Evolutionary conservation across 1,140 invertebrate genomes (phyloP), one percentile per base, ranked within the genome.

Genomic region (Dysdera silvatica): DNA sequence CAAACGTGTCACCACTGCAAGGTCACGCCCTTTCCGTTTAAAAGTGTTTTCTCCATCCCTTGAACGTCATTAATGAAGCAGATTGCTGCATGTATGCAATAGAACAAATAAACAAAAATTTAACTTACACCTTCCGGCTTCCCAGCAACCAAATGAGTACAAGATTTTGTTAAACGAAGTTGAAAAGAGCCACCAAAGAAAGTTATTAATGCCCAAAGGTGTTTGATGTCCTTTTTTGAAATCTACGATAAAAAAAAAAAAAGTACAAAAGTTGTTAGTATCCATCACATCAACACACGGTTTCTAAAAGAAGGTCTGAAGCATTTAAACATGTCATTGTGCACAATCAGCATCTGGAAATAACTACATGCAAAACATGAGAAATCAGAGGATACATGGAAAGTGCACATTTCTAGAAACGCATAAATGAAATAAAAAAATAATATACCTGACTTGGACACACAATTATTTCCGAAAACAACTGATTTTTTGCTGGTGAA

Each of bases 101-200:
- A n/a, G n/a, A n/a, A n/a, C n/a, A n/a, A n/a, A n/a, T n/a, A n/a
- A n/a, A n/a, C n/a, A n/a, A n/a, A n/a, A n/a, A n/a, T n/a, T n/a
- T n/a, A 10, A 68, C 72, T 76, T 73, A 82, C 81, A 23, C 87
- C 87, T 65, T 76, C 77, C n/a, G 84, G 81, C 69, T 82, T 82
- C 40, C 82, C 81, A 67, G 83, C 82, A 41, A 95, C 82, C 26
- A 95, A 77, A 79, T 91, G 89, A 35, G 86, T 91, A 73, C 87
- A 88, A 63, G 80, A 81, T 56, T 79, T 78, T 73, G 86, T 82
- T 47, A 93, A 76, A 68, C 80, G 81, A 52, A 84, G 71, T 68
- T 84, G 83, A 72, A 85, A 86, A 70, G 79, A 79, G 8, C 89
- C 91, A 68, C 90, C 90, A 81, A 89, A 80, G 70, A 83, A 85